Conservation (phyloP, 2,113 vertebrate species). For the Corvus cornix region DNA sequence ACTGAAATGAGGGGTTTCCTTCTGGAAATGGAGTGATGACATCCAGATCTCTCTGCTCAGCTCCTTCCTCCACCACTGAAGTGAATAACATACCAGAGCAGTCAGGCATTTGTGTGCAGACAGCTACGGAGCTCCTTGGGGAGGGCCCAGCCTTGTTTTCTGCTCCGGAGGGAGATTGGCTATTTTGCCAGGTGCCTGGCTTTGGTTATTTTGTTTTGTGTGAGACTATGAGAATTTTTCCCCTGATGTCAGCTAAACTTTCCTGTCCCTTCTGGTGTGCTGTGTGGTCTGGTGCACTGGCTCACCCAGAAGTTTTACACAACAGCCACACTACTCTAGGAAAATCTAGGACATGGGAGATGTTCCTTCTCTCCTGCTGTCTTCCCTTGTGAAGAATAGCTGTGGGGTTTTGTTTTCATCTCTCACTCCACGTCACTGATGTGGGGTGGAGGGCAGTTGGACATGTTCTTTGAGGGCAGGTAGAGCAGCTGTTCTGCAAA, state of each 20-base stretch:
- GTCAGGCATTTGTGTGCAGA: not conserved
- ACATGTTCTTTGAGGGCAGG: not conserved
- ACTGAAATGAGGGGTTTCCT: not conserved
- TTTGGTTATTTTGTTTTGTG: not conserved
- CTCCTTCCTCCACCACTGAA: not conserved
- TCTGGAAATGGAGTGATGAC: not conserved
- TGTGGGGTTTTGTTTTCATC: not conserved
- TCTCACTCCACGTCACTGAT: not conserved
- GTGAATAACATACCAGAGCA: not conserved
- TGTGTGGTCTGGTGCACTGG: not conserved
- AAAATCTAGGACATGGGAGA: not conserved
- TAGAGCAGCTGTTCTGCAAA: not conserved
- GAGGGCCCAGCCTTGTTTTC: not conserved
- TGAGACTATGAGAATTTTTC: not conserved
- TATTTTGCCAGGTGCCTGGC: not conserved
- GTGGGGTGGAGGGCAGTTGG: not conserved
- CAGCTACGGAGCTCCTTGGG: not conserved
- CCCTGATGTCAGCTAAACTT: not conserved
- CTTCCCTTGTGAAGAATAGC: not conserved
- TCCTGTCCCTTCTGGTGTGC: not conserved
- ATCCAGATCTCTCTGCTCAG: not conserved
- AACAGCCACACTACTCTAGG: not conserved
- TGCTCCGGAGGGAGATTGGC: not conserved
- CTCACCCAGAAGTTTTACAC: not conserved
- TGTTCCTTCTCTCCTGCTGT: not conserved